Evolutionary conservation across 2,797 vertebrate genomes (phyloP).

Genomic region (Microtus agrestis): DNA sequence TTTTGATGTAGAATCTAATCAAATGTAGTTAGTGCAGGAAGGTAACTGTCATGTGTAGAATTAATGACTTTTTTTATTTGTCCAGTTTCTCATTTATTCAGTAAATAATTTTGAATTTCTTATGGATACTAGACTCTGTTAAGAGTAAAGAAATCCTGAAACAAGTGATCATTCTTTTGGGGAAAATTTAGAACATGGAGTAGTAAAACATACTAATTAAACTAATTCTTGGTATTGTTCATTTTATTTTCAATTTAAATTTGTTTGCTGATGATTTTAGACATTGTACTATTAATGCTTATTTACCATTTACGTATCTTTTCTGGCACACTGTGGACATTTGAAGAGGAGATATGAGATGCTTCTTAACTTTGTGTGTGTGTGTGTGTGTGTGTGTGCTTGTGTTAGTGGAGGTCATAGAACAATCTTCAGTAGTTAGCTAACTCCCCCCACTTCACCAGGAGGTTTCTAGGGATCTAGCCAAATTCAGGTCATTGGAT

Average conservation of each 20-base stretch:
- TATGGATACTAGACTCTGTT: background rate
- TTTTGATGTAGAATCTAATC: background rate
- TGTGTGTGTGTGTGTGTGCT: background rate
- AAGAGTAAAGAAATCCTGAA: background rate
- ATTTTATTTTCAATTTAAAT: background rate
- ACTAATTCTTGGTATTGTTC: background rate
- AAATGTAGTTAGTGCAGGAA: background rate
- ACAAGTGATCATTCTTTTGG: background rate
- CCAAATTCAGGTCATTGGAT: background rate
- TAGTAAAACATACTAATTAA: background rate
- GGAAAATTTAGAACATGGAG: background rate
- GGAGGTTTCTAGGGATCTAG: background rate
- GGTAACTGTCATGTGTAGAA: rapidly evolving
- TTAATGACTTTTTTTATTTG: background rate
- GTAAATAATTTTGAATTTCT: background rate
- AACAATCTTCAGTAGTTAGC: background rate
- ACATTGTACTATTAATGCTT: background rate
- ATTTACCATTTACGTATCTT: background rate
- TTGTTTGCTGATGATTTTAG: background rate
- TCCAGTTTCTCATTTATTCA: background rate
- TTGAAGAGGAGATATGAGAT: background rate
- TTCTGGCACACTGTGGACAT: background rate
- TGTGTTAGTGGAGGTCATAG: no score
- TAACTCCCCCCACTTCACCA: background rate
- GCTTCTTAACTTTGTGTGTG: background rate